Conservation (phyloP, 2,113 vertebrate genomes). For the Pluvianellus socialis region DNA sequence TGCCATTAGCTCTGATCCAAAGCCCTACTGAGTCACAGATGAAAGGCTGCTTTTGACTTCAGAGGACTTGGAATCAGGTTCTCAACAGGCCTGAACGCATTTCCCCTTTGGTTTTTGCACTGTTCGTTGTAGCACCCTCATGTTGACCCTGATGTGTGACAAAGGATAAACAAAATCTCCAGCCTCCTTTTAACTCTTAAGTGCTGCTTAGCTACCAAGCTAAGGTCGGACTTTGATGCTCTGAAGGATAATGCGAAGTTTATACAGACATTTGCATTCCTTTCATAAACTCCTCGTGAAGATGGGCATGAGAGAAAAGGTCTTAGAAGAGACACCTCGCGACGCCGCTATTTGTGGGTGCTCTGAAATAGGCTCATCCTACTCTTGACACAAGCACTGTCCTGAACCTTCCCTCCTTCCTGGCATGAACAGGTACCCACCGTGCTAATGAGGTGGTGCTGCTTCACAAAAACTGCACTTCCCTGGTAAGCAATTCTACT, state of each 20-base stretch:
- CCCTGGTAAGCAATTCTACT: neutral
- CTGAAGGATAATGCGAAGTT: neutral
- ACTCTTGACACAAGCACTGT: neutral
- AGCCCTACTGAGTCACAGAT: neutral
- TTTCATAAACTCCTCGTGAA: neutral
- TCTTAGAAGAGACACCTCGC: neutral
- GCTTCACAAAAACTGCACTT: neutral
- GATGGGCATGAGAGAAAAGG: neutral
- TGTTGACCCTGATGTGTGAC: neutral
- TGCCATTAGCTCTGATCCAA: neutral
- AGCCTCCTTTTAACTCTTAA: neutral
- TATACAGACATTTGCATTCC: neutral
- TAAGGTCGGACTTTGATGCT: neutral
- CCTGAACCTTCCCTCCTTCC: neutral
- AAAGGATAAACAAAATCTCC: neutral
- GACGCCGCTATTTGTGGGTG: neutral
- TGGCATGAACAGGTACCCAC: neutral
- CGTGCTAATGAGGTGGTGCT: neutral
- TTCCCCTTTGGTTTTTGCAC: neutral
- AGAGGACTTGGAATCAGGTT: neutral
- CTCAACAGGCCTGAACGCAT: neutral
- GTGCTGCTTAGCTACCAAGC: neutral
- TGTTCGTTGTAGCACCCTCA: fast-evolving
- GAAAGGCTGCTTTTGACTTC: neutral
- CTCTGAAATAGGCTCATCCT: neutral